A percentile compares a stretch with the other conserved stretches of the same genome.
Evolutionary conservation across 2,797 vertebrate genomes (phyloP).

Genomic region (Gorsachius magnificus): DNA sequence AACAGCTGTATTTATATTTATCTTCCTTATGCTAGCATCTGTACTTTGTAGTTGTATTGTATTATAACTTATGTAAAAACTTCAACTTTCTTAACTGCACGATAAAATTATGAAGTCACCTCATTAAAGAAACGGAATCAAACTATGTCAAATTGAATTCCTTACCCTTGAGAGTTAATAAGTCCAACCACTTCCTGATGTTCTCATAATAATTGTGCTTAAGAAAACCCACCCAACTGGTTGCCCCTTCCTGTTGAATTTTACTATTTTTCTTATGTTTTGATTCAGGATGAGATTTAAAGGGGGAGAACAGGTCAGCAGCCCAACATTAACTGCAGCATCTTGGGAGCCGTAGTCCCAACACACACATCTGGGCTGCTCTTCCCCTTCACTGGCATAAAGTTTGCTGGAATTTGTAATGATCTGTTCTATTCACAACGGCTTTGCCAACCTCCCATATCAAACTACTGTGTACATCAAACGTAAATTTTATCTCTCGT

Average conservation of each 20-base stretch:
- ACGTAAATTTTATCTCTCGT: background rate
- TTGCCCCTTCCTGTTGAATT: background rate
- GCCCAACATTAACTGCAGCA: background rate
- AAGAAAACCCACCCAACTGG: background rate
- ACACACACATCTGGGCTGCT: background rate
- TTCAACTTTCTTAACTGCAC: background rate
- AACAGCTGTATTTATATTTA: background rate
- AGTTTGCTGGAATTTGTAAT: background rate
- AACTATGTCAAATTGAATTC: background rate
- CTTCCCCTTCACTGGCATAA: background rate
- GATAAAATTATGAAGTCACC: background rate
- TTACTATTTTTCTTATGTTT: background rate
- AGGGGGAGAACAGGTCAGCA: background rate
- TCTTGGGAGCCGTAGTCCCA: background rate
- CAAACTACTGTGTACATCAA: background rate
- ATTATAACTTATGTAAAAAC: background rate
- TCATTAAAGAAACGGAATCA: background rate
- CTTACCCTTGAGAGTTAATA: background rate
- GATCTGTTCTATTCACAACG: background rate
- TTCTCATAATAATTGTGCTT: background rate
- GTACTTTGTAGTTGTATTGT: background rate
- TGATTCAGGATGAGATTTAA: background rate
- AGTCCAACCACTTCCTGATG: background rate
- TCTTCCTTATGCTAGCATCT: background rate
- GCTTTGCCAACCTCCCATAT: background rate